Conservation (phyloP, 1,140 invertebrate genomes). For the Polyergus mexicanus region DNA sequence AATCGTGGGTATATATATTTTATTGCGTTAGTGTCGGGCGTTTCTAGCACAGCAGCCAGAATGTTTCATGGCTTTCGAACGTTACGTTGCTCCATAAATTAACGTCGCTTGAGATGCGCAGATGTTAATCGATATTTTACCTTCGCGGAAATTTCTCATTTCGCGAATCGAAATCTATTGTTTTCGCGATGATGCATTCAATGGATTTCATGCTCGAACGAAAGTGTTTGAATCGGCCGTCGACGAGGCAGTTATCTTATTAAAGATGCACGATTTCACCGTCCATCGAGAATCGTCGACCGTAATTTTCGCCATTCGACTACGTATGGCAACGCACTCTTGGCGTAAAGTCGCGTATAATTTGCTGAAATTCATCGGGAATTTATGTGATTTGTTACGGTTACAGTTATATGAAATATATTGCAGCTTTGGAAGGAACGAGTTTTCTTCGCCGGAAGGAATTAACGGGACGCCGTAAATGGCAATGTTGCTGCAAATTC, state of each 20-base stretch:
- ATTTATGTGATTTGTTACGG: not conserved
- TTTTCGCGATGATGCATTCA: not conserved
- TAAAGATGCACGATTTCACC: slow-evolving; percentile 10
- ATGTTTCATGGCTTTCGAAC: not conserved
- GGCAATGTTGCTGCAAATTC: not conserved
- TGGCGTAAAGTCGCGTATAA: slow-evolving; percentile 1
- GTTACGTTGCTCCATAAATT: slow-evolving; percentile 36
- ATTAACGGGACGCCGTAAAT: slow-evolving; percentile 30
- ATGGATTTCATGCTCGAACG: not conserved
- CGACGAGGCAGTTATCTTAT: not conserved
- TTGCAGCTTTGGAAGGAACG: not conserved
- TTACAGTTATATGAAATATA: slow-evolving; percentile 14
- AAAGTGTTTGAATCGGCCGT: not conserved
- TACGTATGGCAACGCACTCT: not conserved
- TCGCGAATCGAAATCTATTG: slow-evolving; percentile 31
- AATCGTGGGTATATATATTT: slow-evolving; percentile 33
- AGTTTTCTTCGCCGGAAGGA: slow-evolving; percentile 31
- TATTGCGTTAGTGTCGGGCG: slow-evolving; percentile 45
- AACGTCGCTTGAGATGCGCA: not conserved
- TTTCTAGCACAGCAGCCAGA: not conserved
- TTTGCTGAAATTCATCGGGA: slow-evolving; percentile 33
- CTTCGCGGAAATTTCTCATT: slow-evolving; percentile 67
- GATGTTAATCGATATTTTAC: slow-evolving; percentile 64
- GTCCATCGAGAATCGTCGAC: not conserved
- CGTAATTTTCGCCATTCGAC: slow-evolving; percentile 23